These are phyloP conservation scores for Pseudococcus viburni DNA, from an alignment of 2,888 invertebrate species.

Conservation along the genomic window DNA sequence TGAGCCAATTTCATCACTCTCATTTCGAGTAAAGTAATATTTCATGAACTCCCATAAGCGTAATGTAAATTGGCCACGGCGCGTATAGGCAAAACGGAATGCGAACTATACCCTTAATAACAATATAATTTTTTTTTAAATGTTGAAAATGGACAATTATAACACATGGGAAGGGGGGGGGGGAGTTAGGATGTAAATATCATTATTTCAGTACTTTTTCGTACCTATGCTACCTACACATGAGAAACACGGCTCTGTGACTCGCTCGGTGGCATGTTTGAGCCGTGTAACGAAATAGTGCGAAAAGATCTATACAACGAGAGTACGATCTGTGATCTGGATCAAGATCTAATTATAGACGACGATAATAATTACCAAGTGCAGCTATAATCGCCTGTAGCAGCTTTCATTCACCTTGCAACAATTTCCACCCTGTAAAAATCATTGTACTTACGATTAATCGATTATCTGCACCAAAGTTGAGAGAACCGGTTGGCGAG, in stretches of 20 bases:
- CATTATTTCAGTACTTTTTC: too few relatives aligned
- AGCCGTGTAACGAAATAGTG: background rate
- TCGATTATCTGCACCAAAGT: slow-evolving; percentile 6
- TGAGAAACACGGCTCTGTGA: background rate
- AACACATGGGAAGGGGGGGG: too few relatives aligned
- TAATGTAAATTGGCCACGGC: too few relatives aligned
- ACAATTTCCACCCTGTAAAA: slow-evolving; percentile 11
- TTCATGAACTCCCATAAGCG: too few relatives aligned
- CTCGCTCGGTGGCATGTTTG: background rate
- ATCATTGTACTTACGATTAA: background rate
- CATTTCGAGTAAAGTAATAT: too few relatives aligned
- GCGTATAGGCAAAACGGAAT: too few relatives aligned
- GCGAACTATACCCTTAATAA: too few relatives aligned
- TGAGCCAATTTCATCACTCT: too few relatives aligned
- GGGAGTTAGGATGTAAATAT: too few relatives aligned
- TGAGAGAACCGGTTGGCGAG: slow-evolving; percentile 8
- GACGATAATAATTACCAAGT: background rate
- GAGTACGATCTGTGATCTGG: slow-evolving; percentile 11
- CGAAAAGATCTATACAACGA: background rate
- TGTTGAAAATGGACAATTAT: too few relatives aligned
- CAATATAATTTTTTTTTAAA: too few relatives aligned
- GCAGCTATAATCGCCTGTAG: background rate
- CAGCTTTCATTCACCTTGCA: slow-evolving; percentile 43
- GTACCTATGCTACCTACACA: too few relatives aligned
- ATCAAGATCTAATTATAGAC: background rate